Evolutionary conservation across 2,888 invertebrate genomes (phyloP).

Genomic region (Oscheius sp.): DNA sequence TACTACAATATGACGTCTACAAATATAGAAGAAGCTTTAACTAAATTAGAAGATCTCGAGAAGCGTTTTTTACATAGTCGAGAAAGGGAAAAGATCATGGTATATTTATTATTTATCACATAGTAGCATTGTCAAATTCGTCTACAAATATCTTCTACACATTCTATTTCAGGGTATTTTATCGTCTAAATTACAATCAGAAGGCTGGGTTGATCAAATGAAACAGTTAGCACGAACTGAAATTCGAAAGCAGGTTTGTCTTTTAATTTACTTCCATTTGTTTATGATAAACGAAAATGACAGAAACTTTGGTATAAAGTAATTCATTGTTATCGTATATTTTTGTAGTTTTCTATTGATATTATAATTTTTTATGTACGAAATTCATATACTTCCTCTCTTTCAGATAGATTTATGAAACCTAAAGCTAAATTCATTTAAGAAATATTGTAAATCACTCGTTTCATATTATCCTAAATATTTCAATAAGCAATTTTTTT

Average conservation of each 20-base stretch:
- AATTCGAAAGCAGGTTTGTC: neutral
- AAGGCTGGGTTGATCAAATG: constrained; percentile 1
- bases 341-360: too few species aligned
- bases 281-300: neutral
- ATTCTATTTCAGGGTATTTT: neutral
- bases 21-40: neutral
- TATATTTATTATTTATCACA: neutral
- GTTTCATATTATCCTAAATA: too few species aligned
- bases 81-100: neutral
- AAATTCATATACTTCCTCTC: too few species aligned
- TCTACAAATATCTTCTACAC: neutral
- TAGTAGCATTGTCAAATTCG: neutral
- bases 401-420: too few species aligned
- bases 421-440: too few species aligned
- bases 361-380: too few species aligned
- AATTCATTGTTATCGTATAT: too few species aligned
- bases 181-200: neutral
- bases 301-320: too few species aligned
- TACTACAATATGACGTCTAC: neutral
- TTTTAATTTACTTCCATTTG: too few species aligned
- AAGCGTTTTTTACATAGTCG: neutral
- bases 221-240: neutral
- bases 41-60: neutral
- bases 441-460: too few species aligned
- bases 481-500: too few species aligned